Conservation (phyloP, 2,888 invertebrate genomes). For the Sicus ferrugineus region DNA sequence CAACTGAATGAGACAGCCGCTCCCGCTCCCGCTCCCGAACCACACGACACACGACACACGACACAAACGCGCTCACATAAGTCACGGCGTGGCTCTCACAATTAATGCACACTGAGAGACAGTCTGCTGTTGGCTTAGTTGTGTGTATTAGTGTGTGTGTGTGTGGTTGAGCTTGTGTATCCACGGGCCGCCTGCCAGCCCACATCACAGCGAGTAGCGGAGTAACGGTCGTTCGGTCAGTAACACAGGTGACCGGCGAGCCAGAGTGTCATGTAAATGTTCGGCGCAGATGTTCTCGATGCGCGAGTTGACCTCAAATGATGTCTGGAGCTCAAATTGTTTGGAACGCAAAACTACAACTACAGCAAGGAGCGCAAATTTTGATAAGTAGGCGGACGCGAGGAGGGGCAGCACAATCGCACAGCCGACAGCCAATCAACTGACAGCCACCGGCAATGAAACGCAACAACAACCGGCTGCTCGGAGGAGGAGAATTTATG, state of each 20-base stretch:
- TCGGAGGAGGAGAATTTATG: background rate
- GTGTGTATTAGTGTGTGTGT: slow-evolving; percentile 7
- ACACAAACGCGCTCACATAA: background rate
- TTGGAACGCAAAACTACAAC: background rate
- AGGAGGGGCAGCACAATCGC: background rate
- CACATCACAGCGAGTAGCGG: background rate
- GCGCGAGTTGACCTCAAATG: slow-evolving; percentile 1
- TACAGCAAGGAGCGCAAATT: slow-evolving; percentile 8
- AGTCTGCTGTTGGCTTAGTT: slow-evolving; percentile 14
- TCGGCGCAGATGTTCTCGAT: background rate
- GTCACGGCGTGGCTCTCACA: background rate
- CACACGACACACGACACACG: background rate
- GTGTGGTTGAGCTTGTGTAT: too few relatives aligned
- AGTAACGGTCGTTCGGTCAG: background rate
- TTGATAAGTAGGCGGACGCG: slow-evolving; percentile 7
- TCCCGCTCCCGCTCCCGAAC: background rate
- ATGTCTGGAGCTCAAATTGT: background rate
- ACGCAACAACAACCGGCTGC: background rate
- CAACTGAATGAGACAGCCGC: background rate
- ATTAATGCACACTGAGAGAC: slow-evolving; percentile 2
- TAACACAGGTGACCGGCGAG: background rate
- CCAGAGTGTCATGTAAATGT: slow-evolving; percentile 22
- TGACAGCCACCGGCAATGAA: slow-evolving; percentile 16
- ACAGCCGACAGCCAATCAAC: slow-evolving; percentile 30
- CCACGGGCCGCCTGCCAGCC: too few relatives aligned